Conservation (phyloP, 2,797 vertebrate species). For the Chelon auratus region DNA sequence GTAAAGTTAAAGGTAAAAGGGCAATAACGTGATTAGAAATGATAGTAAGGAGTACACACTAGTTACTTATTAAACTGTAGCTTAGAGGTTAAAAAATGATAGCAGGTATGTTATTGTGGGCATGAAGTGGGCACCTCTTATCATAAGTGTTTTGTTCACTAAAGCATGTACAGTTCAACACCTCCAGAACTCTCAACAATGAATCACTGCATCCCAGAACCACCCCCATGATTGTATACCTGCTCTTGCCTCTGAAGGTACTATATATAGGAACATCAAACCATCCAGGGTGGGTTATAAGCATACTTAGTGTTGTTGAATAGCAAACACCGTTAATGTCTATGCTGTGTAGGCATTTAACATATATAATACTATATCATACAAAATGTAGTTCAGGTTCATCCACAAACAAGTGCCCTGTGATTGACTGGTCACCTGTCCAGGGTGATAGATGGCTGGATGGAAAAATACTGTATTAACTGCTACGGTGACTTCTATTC, state of each 20-base stretch:
- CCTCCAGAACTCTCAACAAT: slow-evolving; percentile 46
- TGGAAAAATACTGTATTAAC: background rate
- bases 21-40: slow-evolving; percentile 3
- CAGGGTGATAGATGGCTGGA: too few species aligned
- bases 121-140: slow-evolving; percentile 37
- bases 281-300: slow-evolving; percentile 6
- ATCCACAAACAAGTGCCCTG: too few species aligned
- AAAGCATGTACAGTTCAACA: slow-evolving; percentile 19
- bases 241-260: slow-evolving; percentile 22
- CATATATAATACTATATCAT: too few species aligned
- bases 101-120: slow-evolving; percentile 25
- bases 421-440: too few species aligned
- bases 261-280: slow-evolving; percentile 7
- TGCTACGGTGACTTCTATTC: background rate
- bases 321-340: slow-evolving; percentile 13
- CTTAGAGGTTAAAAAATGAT: slow-evolving; percentile 36
- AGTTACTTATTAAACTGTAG: slow-evolving; percentile 14
- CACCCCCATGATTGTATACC: slow-evolving; percentile 30
- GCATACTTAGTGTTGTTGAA: slow-evolving; percentile 9
- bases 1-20: slow-evolving; percentile 5
- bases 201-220: slow-evolving; percentile 40
- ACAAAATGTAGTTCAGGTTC: background rate
- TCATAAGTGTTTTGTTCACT: slow-evolving; percentile 40
- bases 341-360: background rate
- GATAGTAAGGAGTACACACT: background rate